These are phyloP conservation scores for Haplotaxodon microlepis DNA, from an alignment of 2,113 vertebrate genomes.

Conservation along the genomic window DNA sequence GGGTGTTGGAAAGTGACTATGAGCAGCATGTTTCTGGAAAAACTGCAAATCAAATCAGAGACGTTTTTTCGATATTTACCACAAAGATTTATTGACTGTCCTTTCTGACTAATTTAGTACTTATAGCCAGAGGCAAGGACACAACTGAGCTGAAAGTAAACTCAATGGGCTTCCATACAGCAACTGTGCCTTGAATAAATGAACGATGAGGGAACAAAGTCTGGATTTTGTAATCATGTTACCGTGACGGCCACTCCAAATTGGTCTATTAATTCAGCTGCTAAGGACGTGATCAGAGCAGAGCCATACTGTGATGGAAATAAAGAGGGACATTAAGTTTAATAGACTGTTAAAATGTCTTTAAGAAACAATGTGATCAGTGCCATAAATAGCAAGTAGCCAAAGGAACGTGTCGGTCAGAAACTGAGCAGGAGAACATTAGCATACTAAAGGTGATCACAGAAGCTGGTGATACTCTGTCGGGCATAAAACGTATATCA, in stretches of 20 bases:
- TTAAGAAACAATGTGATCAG: neutral
- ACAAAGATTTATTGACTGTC: neutral
- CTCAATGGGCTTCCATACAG: neutral
- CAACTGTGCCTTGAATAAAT: neutral
- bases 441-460: neutral
- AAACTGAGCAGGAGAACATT: neutral
- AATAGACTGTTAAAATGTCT: neutral
- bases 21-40: neutral
- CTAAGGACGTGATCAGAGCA: neutral
- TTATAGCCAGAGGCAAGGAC: neutral
- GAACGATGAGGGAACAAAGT: neutral
- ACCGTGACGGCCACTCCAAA: neutral
- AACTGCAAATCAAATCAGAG: neutral
- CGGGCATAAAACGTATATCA: neutral
- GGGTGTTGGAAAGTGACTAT: neutral
- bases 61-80: accelerated
- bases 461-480: neutral
- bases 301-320: neutral
- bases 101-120: neutral
- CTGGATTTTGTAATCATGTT: neutral
- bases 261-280: neutral
- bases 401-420: neutral
- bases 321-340: neutral
- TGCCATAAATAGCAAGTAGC: neutral
- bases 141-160: neutral